These are phyloP conservation scores for Trichechus manatus DNA, from an alignment of 2,113 vertebrate genomes.

Conservation along the genomic window DNA sequence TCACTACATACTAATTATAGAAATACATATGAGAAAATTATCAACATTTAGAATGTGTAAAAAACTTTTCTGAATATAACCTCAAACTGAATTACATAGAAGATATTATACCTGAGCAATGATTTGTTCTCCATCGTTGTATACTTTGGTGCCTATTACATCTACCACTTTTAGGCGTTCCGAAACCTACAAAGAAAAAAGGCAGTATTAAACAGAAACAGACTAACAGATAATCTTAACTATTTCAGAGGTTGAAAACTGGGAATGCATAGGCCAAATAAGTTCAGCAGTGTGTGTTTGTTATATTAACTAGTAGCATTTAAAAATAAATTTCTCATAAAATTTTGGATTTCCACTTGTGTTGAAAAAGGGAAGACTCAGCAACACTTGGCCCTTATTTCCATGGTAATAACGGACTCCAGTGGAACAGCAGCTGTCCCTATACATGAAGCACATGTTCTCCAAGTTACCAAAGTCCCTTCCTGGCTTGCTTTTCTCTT, in stretches of 20 bases:
- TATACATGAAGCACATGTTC: not conserved
- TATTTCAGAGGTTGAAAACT: constrained; percentile 11
- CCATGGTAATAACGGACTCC: not conserved
- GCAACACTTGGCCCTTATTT: not conserved
- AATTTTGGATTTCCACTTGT: constrained; percentile 43
- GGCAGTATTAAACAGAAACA: not conserved
- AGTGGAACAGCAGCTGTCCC: not conserved
- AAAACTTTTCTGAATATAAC: not conserved
- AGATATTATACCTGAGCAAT: constrained; percentile 95
- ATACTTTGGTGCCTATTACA: constrained; percentile 96
- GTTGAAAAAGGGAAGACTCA: constrained; percentile 9
- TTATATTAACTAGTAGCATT: not conserved
- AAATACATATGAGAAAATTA: not conserved
- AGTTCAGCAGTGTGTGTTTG: not conserved
- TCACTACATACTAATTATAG: not conserved
- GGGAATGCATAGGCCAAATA: not conserved
- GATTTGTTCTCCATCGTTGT: constrained; percentile 95
- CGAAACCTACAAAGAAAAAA: constrained; percentile 90
- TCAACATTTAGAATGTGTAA: not conserved
- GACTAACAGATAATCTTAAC: not conserved
- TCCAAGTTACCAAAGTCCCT: not conserved
- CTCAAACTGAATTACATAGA: constrained; percentile 51
- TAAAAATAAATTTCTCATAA: constrained; percentile 35
- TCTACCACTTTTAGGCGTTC: constrained; percentile 99
- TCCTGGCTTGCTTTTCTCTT: constrained; percentile 33